Evolutionary conservation across 2,113 vertebrate genomes (phyloP).

Genomic region (Ramphastos sulfuratus): DNA sequence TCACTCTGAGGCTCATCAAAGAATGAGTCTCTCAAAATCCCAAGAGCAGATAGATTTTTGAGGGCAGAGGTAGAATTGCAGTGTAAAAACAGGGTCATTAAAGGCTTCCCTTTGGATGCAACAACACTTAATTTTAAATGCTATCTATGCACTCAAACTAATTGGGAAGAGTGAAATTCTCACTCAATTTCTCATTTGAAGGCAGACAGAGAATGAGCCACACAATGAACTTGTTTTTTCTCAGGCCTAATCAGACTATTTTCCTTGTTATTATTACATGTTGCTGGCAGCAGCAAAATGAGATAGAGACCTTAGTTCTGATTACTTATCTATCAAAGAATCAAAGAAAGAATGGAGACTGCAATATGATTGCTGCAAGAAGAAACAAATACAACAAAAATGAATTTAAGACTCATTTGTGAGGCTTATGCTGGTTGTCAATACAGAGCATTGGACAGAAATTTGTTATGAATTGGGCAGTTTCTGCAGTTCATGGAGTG

Average conservation of each 20-base stretch:
- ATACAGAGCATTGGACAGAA: neutral
- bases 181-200: neutral
- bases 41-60: neutral
- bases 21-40: neutral
- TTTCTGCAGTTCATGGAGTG: neutral
- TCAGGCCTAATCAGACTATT: slow-evolving; percentile 1
- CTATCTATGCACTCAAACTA: neutral
- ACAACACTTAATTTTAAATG: neutral
- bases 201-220: neutral
- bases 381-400: neutral
- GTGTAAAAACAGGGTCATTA: neutral
- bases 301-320: neutral
- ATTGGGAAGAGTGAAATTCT: neutral
- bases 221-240: neutral
- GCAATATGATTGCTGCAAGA: neutral
- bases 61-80: neutral
- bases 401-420: neutral
- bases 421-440: neutral
- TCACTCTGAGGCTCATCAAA: slow-evolving; percentile 26
- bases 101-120: neutral
- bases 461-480: neutral
- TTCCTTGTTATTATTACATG: neutral
- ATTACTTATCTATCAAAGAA: neutral
- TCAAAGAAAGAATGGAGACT: neutral
- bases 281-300: neutral